Percentiles rank a stretch among this genome's conserved stretches.
phyloP scores from a whole-genome alignment of 2,113 vertebrate species.

The Larimichthys crocea region DNA sequence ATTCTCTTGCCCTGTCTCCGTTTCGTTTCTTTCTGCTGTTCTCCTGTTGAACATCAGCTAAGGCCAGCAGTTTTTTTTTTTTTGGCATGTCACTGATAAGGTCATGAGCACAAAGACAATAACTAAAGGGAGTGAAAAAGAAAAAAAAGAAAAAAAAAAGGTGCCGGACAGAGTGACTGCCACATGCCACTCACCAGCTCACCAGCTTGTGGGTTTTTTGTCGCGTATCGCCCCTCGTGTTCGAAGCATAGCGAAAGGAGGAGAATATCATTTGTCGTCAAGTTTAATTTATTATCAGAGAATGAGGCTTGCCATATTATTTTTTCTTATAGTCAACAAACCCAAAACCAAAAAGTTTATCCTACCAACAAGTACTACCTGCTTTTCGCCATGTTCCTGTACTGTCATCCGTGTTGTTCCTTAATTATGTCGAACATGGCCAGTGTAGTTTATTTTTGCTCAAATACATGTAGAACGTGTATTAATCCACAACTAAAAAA shows the following conservation, averaged over 20 bases:
- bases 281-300: background rate
- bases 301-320: background rate
- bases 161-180: background rate
- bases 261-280: background rate
- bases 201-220: background rate
- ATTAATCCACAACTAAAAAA: background rate
- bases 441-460: too few species aligned
- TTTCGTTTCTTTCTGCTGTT: constrained; percentile 45
- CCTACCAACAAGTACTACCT: too few species aligned
- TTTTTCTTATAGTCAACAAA: background rate
- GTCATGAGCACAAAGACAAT: constrained; percentile 60
- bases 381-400: too few species aligned
- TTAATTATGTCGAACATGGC: too few species aligned
- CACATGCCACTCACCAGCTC: constrained; percentile 27
- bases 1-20: constrained; percentile 44
- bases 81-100: constrained; percentile 66
- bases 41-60: constrained; percentile 63
- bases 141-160: background rate
- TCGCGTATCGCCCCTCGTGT: background rate
- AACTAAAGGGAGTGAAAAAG: constrained; percentile 7
- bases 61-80: constrained; percentile 54
- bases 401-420: too few species aligned
- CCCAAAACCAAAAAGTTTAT: background rate
- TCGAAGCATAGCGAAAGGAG: background rate
- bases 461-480: background rate